Conservation (phyloP, 2,113 vertebrate genomes). For the Nycticryphes semicollaris region DNA sequence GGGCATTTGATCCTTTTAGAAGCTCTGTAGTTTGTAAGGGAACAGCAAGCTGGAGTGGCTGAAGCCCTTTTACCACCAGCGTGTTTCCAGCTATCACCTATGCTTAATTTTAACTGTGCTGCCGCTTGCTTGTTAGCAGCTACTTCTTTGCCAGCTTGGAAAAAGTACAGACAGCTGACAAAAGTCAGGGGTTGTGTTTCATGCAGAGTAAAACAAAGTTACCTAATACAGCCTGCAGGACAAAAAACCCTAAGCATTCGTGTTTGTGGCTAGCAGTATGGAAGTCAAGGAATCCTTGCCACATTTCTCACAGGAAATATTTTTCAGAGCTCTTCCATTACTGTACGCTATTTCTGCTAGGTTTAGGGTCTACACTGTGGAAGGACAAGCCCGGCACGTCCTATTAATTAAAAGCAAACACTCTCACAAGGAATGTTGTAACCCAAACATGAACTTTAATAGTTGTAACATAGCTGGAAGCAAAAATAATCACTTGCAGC, state of each 20-base stretch:
- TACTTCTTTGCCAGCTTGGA: background rate
- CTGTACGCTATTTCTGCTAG: background rate
- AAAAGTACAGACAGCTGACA: constrained; percentile 21
- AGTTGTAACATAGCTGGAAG: constrained; percentile 38
- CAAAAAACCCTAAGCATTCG: background rate
- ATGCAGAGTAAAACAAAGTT: constrained; percentile 1
- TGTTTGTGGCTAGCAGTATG: background rate
- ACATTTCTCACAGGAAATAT: background rate
- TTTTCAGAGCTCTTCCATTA: background rate
- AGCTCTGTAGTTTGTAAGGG: constrained; percentile 14
- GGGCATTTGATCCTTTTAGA: background rate
- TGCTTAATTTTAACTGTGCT: background rate
- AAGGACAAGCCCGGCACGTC: constrained; percentile 5
- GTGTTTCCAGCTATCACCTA: background rate
- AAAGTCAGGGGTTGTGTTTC: constrained; percentile 19
- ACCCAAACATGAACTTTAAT: constrained; percentile 52
- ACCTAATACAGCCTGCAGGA: background rate
- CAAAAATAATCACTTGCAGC: constrained; percentile 53
- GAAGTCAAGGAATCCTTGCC: constrained; percentile 8
- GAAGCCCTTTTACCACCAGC: constrained; percentile 7
- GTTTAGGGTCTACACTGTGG: background rate
- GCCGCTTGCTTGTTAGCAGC: background rate
- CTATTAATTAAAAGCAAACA: constrained; percentile 58
- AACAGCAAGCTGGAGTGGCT: background rate
- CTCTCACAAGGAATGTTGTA: constrained; percentile 18